Conservation (phyloP, 2,113 vertebrate genomes). For the Poicephalus gulielmi region DNA sequence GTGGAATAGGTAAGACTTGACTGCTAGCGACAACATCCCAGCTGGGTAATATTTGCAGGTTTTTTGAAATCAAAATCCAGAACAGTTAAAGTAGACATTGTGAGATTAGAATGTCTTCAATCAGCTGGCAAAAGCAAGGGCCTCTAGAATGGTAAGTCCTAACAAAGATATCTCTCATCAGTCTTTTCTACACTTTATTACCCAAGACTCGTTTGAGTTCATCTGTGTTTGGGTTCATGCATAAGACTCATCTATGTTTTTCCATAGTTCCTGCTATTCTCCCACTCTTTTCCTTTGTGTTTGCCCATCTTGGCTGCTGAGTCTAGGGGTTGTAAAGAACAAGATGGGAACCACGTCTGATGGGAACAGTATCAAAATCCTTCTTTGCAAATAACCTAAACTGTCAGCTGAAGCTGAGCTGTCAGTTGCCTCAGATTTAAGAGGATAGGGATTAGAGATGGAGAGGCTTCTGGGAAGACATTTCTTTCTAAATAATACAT, state of each 20-base stretch:
- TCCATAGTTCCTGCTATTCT: not conserved
- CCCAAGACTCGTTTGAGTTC: not conserved
- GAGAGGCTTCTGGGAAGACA: not conserved
- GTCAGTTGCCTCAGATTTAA: not conserved
- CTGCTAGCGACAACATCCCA: not conserved
- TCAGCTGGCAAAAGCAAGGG: not conserved
- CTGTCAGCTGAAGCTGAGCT: not conserved
- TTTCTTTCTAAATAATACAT: not conserved
- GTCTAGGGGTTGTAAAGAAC: not conserved
- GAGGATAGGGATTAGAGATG: not conserved
- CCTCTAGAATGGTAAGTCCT: not conserved
- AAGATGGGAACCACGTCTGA: not conserved
- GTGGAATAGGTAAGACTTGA: not conserved
- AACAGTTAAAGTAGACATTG: not conserved
- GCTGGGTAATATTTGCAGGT: not conserved
- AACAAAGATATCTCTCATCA: not conserved
- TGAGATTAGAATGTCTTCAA: not conserved
- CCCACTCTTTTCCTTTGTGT: not conserved
- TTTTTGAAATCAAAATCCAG: not conserved
- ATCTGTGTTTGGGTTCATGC: not conserved
- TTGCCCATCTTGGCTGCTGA: not conserved
- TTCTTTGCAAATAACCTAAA: not conserved
- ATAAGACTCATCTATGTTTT: not conserved
- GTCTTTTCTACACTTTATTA: not conserved
- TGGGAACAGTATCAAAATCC: not conserved